phyloP scores from a whole-genome alignment of 2,797 vertebrate genomes.

The Bucorvus abyssinicus region DNA sequence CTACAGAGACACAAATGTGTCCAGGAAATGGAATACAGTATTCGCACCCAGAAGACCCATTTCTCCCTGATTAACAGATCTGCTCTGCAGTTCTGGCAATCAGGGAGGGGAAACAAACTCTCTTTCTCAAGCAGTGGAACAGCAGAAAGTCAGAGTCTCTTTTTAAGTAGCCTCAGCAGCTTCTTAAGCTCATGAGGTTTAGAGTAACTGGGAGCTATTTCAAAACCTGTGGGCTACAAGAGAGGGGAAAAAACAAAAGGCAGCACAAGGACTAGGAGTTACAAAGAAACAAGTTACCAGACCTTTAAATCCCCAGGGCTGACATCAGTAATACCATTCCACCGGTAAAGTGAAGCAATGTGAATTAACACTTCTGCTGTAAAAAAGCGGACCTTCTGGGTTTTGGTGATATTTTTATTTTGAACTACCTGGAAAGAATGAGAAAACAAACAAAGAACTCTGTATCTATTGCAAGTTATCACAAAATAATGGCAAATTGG shows the following conservation, averaged over 20 bases:
- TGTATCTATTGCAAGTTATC: background rate
- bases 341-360: slow-evolving; percentile 88
- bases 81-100: background rate
- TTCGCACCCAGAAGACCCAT: background rate
- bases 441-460: background rate
- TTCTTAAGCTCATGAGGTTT: background rate
- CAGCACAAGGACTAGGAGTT: background rate
- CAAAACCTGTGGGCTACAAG: background rate
- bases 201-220: background rate
- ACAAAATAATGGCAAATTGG: background rate
- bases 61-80: background rate
- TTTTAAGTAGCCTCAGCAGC: background rate
- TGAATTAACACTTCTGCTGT: slow-evolving; percentile 82
- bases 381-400: slow-evolving; percentile 95
- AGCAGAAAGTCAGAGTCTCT: background rate
- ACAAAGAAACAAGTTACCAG: background rate
- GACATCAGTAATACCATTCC: slow-evolving; percentile 90
- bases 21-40: background rate
- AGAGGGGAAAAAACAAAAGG: rapidly evolving
- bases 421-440: slow-evolving; percentile 82
- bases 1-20: background rate
- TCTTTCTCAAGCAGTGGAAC: background rate
- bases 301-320: slow-evolving; percentile 75
- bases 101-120: background rate
- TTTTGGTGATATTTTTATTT: slow-evolving; percentile 89